These are phyloP conservation scores for Cherax quadricarinatus DNA, from an alignment of 1,140 invertebrate genomes.

Conservation along the genomic window DNA sequence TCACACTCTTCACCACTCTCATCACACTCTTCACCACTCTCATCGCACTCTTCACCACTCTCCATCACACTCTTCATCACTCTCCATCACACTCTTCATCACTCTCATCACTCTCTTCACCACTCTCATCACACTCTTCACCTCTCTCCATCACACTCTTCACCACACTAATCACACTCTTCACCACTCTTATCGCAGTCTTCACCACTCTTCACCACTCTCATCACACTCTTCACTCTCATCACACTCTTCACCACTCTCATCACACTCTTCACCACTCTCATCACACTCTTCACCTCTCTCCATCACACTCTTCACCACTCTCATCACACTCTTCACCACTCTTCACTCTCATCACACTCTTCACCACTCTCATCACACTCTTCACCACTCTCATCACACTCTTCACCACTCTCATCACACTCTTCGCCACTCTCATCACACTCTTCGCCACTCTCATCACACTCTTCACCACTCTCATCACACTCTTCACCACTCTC, in stretches of 20 bases:
- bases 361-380: too few species aligned
- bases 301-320: too few species aligned
- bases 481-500: background rate
- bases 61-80: conserved; percentile 2
- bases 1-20: conserved; percentile 13
- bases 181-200: background rate
- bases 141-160: background rate
- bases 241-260: too few species aligned
- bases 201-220: background rate
- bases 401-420: background rate
- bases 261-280: too few species aligned
- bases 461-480: too few species aligned
- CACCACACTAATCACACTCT: too few species aligned
- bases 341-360: too few species aligned
- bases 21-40: too few species aligned
- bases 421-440: background rate
- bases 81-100: too few species aligned
- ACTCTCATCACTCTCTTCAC: background rate
- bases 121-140: background rate
- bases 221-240: background rate
- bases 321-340: too few species aligned
- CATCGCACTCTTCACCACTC: background rate
- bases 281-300: too few species aligned
- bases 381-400: too few species aligned
- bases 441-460: background rate